Conservation (phyloP, 2,888 invertebrate genomes). For the Pyrocoelia pectoralis region DNA sequence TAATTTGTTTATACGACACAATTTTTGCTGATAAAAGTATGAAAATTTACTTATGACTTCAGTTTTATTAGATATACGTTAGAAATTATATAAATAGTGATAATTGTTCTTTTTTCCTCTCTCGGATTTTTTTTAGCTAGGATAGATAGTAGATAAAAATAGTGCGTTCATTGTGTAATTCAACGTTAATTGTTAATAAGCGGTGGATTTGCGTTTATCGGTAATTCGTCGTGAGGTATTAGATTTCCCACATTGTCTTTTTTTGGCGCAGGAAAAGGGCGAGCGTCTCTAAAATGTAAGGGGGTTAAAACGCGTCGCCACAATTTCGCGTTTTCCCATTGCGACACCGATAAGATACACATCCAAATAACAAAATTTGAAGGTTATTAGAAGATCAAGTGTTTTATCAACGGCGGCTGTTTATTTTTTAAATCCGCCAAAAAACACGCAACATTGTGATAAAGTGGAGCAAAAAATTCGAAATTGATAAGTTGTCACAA, state of each 20-base stretch:
- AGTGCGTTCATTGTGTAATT: not conserved
- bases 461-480: slow-evolving; percentile 18
- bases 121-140: not conserved
- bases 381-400: slow-evolving; percentile 33
- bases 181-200: too few relatives aligned
- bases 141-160: not conserved
- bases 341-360: slow-evolving; percentile 7
- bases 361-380: slow-evolving; percentile 33
- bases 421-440: slow-evolving; percentile 23
- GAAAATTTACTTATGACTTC: slow-evolving; percentile 4
- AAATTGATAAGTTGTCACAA: slow-evolving; percentile 13
- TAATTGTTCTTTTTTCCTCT: not conserved
- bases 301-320: too few relatives aligned
- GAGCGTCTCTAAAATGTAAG: too few relatives aligned
- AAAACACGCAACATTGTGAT: slow-evolving; percentile 20
- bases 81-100: slow-evolving; percentile 3
- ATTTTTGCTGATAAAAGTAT: not conserved
- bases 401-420: slow-evolving; percentile 11
- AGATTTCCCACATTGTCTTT: too few relatives aligned
- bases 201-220: too few relatives aligned
- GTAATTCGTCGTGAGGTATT: too few relatives aligned
- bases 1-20: not conserved
- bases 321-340: not conserved
- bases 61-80: slow-evolving; percentile 1
- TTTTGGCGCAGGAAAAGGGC: too few relatives aligned